These are phyloP conservation scores for Epizoanthus rinbou DNA, from an alignment of 92 coral and sea anemone genomes.

Conservation along the genomic window DNA sequence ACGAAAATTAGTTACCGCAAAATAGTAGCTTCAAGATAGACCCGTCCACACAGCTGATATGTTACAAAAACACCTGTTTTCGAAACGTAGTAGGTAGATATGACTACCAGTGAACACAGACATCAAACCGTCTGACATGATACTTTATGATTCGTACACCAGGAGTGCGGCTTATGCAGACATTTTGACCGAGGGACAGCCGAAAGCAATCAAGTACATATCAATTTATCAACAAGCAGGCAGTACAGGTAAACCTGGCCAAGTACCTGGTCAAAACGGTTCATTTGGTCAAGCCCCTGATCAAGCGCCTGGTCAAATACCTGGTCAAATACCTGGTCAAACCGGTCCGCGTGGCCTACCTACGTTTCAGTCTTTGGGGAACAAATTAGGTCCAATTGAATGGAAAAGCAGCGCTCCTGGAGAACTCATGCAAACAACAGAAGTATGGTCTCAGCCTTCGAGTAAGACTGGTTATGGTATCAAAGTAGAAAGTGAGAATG, in stretches of 20 bases:
- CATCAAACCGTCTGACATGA: not conserved
- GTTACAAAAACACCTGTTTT: no score
- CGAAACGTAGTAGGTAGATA: not conserved
- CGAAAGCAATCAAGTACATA: not conserved
- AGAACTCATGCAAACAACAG: not conserved
- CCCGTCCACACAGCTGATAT: no score
- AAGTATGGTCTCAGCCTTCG: conserved; percentile 21
- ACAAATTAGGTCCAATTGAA: conserved; percentile 12
- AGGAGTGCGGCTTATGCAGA: conserved; percentile 24
- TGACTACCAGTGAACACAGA: not conserved
- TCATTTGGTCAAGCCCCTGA: not conserved
- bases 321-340: no score
- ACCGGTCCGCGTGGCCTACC: no score
- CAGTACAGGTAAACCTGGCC: not conserved
- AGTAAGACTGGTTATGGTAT: conserved; percentile 13
- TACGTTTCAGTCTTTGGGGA: not conserved
- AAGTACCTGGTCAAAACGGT: not conserved
- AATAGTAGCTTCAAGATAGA: no score
- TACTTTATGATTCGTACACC: not conserved
- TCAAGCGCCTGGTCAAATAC: no score
- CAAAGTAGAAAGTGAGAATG: conserved; percentile 23
- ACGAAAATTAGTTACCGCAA: no score
- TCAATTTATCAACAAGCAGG: not conserved
- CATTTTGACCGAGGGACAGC: conserved; percentile 19
- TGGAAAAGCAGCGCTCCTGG: conserved; percentile 9